These are phyloP conservation scores for Hipposideros larvatus DNA, from an alignment of 2,797 vertebrate genomes.

Conservation along the genomic window DNA sequence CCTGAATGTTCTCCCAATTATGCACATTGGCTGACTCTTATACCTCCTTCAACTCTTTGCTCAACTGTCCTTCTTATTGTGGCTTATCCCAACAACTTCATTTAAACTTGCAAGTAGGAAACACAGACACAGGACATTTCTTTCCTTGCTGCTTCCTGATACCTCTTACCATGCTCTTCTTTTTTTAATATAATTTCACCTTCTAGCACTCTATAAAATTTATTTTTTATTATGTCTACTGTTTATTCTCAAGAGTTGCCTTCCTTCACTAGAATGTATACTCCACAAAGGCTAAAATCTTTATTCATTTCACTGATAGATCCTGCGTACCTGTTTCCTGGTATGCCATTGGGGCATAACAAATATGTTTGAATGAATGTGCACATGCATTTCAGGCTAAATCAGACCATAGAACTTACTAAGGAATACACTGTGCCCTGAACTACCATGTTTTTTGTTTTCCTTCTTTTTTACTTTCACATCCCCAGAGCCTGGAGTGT, in stretches of 20 bases:
- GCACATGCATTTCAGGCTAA: background rate
- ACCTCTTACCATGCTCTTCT: background rate
- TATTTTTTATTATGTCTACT: background rate
- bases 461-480: background rate
- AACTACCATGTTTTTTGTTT: background rate
- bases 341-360: background rate
- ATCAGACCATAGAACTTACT: background rate
- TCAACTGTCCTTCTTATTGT: background rate
- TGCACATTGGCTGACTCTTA: background rate
- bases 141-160: background rate
- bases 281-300: background rate
- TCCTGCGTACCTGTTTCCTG: background rate
- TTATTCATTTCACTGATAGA: background rate
- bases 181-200: background rate
- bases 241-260: background rate
- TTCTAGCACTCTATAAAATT: background rate
- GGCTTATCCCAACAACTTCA: background rate
- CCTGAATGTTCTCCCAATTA: background rate
- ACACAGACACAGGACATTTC: background rate
- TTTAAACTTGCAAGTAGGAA: background rate
- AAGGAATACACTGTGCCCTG: background rate
- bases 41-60: background rate
- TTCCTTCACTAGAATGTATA: background rate
- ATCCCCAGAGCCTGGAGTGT: background rate
- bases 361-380: background rate